Base-by-base conservation (phyloP, 2,888 invertebrate species). In the Eristalinus aeneus region DNA sequence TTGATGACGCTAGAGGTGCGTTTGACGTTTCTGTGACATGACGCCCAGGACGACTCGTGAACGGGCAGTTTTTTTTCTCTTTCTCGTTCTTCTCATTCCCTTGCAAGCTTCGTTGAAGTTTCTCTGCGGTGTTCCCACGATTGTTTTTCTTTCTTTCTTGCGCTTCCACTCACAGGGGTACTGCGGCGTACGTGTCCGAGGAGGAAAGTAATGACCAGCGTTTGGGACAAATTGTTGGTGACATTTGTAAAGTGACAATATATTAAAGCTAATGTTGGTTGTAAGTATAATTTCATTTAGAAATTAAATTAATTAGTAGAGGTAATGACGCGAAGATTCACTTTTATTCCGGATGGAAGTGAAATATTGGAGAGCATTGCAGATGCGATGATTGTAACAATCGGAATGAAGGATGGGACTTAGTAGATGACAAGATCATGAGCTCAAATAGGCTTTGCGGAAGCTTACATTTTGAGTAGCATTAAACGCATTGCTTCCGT, bases 121-220 rank as follows among this genome's bases (percentile, higher is more conserved):
- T 84, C 83, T 84, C 79, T 74, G 46, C 12, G 12, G 31, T 27
- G 61, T 84, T 84, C 79, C 79, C 84, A 84, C 84, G 84, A 79
- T 67, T 67, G 71, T 84, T 27, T 74, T 84, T n/a, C n/a, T n/a
- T 27, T 64, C 20, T 9, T 53, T 36, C 22, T 60, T 64, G 10
- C 23, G 22, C 12, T 61, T 72, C 58, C 56, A 54, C 34, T 22
- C 53, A 22, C 53, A n/a, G 39, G 9, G 31, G 60, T 53, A 22
- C 46, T 12, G 11, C 53, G 22, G 34, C n/a, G 58, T 74, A 69
- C 56, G 65, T 60, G 46, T n/a, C 16, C 64, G 32, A 78, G 78
- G 39, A 58, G 36, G 34, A 64, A 74, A 75, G 69, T 85, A 77
- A 77, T 81, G 76, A 46, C 84, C 60, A 67, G 71, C 68, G 79